Evolutionary conservation across 1,140 invertebrate species (phyloP), one percentile per base, ranked within the genome.

Genomic region (Bombus sylvicola): DNA sequence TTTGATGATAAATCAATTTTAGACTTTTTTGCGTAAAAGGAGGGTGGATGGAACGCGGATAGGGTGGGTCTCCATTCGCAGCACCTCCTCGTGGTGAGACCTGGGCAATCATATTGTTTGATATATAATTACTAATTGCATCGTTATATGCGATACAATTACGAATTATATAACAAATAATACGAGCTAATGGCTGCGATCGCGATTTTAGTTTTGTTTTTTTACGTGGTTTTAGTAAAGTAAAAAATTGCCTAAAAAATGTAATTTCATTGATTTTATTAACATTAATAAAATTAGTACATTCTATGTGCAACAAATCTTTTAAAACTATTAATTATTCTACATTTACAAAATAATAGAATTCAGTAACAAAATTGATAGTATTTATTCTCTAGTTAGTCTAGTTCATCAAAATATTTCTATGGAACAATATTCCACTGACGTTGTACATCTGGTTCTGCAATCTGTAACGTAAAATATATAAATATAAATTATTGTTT

Each of bases 391-490:
- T 31, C 9, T 3, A 15, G 3, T 86, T 73, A 0, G 71, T 1
- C 18, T 3, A 39, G 2, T 86, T 73, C 1, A 75, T 2, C 12
- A 71, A 39, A 10, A 73, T 57, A 66, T 88, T 53, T 77, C 10
- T 85, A 94, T 28, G 93, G 90, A 43, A 92, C 53, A 68, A 84
- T 85, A 69, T 93, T 94, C 93, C 93, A 94, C 22, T 93, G 87
- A 71, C 78, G 77, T 13, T 80, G 89, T 57, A 90, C 73, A 90
- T 93, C 91, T 12, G 89, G 88, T 34, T 90, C 88, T 78, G 78
- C 74, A 71, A 89, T 90, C 93, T 93, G 62, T 77, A 90, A 90
- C 12, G 66, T 80, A 69, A 87, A 72, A 37, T 43, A 57, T 53
- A 37, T 5, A 34, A 64, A 62, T 62, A 62, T 62, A 64, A 8